Conservation (phyloP, 2,797 vertebrate genomes). For the Fundulus diaphanus region DNA sequence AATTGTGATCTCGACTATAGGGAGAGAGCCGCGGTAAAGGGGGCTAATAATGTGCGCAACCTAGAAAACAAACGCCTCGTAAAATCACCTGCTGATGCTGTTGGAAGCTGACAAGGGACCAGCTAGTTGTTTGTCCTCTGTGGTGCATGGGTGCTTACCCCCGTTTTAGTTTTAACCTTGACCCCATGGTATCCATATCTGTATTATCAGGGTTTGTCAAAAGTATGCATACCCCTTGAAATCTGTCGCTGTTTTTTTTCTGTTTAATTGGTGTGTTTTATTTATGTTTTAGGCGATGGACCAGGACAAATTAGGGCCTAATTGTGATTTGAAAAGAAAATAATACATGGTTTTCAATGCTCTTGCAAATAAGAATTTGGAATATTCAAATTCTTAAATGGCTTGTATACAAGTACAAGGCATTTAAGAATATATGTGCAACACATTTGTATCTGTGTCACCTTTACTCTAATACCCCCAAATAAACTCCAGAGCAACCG, state of each 20-base stretch:
- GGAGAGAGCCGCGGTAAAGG: background rate
- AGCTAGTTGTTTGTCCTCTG: slow-evolving; percentile 22
- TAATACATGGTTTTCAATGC: background rate
- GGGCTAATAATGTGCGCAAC: slow-evolving; percentile 8
- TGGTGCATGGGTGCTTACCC: slow-evolving; percentile 1
- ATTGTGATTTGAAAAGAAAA: background rate
- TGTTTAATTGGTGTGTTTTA: background rate
- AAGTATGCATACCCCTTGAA: background rate
- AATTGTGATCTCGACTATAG: slow-evolving; percentile 15
- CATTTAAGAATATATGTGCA: no score
- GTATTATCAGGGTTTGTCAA: background rate
- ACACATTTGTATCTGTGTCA: background rate
- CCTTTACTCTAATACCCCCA: background rate
- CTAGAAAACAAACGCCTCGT: slow-evolving; percentile 18
- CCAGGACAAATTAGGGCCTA: background rate
- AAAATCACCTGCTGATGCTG: slow-evolving; percentile 27
- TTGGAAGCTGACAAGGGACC: slow-evolving; percentile 23
- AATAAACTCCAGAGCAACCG: background rate
- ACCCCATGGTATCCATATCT: slow-evolving; percentile 20
- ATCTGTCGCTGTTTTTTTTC: background rate
- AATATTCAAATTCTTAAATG: no score
- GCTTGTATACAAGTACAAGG: no score
- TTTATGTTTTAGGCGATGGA: background rate
- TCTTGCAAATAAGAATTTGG: background rate
- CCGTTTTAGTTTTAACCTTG: slow-evolving; percentile 25